A percentile compares a stretch with the other conserved stretches of the same genome.
phyloP scores from a whole-genome alignment of 2,888 invertebrate species.

The Myathropa florea region DNA sequence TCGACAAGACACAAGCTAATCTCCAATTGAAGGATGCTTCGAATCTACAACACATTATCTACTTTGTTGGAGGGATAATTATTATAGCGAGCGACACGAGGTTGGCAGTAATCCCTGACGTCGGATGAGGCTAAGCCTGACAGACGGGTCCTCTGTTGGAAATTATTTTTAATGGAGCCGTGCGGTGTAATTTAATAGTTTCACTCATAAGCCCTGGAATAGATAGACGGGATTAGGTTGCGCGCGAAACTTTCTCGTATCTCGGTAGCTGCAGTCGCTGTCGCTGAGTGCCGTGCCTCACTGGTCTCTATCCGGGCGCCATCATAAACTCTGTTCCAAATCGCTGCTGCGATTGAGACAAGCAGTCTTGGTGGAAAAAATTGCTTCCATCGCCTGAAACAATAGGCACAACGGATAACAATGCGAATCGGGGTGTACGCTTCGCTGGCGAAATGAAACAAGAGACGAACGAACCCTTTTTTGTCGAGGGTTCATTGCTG shows the following conservation, averaged over 20 bases:
- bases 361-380: constrained; percentile 22
- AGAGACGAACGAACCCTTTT: constrained; percentile 32
- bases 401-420: constrained; percentile 45
- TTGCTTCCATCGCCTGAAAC: constrained; percentile 40
- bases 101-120: constrained; percentile 68
- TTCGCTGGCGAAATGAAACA: constrained; percentile 20
- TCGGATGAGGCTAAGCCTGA: constrained; percentile 68
- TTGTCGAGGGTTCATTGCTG: constrained; percentile 28
- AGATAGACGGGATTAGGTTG: constrained; percentile 62
- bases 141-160: constrained; percentile 67
- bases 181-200: constrained; percentile 69
- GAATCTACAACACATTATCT: constrained; percentile 67
- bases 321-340: constrained; percentile 1
- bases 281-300: not conserved
- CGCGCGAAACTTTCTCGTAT: constrained; percentile 57
- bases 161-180: constrained; percentile 73
- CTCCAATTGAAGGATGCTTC: constrained; percentile 70
- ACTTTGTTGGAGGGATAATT: constrained; percentile 61
- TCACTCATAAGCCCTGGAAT: constrained; percentile 50
- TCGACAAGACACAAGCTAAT: constrained; percentile 69
- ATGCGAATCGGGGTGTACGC: constrained; percentile 13
- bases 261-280: constrained; percentile 33
- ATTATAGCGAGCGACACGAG: constrained; percentile 66
- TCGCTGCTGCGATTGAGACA: not conserved
- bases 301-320: not conserved